These are phyloP conservation scores for Nephrotoma flavescens DNA, from an alignment of 2,888 invertebrate genomes.

Conservation along the genomic window DNA sequence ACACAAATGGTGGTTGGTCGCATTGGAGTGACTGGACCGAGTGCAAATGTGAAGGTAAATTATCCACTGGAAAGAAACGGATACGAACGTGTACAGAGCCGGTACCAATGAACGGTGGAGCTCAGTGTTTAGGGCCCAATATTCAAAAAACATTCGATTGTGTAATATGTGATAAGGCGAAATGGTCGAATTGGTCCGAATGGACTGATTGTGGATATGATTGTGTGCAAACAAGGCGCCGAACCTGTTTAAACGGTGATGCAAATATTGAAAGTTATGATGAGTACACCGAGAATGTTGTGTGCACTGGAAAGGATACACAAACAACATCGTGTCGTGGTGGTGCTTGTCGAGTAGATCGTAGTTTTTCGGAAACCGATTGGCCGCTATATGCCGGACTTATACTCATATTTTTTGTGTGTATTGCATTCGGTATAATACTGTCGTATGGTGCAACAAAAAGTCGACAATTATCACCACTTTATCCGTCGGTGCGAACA, in stretches of 20 bases:
- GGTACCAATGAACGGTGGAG: slow-evolving; percentile 72
- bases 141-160: slow-evolving; percentile 64
- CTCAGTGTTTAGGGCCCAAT: slow-evolving; percentile 61
- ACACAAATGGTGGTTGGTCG: slow-evolving; percentile 63
- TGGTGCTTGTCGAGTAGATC: slow-evolving; percentile 31
- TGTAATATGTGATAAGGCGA: slow-evolving; percentile 40
- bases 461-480: neutral
- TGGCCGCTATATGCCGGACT: slow-evolving; percentile 30
- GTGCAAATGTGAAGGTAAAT: slow-evolving; percentile 58
- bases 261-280: slow-evolving; percentile 17
- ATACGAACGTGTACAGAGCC: slow-evolving; percentile 70
- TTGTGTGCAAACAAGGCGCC: slow-evolving; percentile 71
- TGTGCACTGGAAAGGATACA: slow-evolving; percentile 37
- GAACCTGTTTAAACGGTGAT: slow-evolving; percentile 41
- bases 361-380: slow-evolving; percentile 24
- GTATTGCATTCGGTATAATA: slow-evolving; percentile 24
- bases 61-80: slow-evolving; percentile 58
- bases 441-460: neutral
- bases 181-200: slow-evolving; percentile 81
- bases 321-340: slow-evolving; percentile 38
- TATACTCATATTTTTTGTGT: slow-evolving; percentile 26
- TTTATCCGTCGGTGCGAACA: neutral
- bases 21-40: slow-evolving; percentile 70
- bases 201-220: slow-evolving; percentile 87
- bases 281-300: slow-evolving; percentile 5